Evolutionary conservation across 2,888 invertebrate genomes (phyloP).

Genomic region (Charanyca ferruginea): DNA sequence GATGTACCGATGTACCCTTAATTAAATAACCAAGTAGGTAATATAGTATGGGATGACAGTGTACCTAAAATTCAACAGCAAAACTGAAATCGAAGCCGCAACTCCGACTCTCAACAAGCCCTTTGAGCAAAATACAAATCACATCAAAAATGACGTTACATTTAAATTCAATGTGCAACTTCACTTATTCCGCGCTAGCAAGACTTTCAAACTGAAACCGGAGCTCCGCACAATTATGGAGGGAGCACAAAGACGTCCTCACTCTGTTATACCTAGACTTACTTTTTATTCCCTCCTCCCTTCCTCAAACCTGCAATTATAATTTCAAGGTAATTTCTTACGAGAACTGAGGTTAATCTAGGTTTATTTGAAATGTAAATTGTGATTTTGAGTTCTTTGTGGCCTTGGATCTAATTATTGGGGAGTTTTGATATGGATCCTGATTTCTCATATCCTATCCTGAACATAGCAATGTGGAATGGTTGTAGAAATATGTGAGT

Average conservation of each 20-base stretch:
- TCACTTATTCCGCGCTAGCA: slow-evolving; percentile 31
- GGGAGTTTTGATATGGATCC: slow-evolving; percentile 1
- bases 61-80: neutral
- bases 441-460: neutral
- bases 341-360: slow-evolving; percentile 26
- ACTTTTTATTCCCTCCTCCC: slow-evolving; percentile 40
- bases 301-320: slow-evolving; percentile 53
- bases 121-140: slow-evolving; percentile 30
- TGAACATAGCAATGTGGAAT: neutral
- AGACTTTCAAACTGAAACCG: slow-evolving; percentile 31
- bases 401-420: slow-evolving; percentile 19
- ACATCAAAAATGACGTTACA: slow-evolving; percentile 25
- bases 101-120: neutral
- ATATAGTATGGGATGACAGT: no score
- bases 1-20: no score
- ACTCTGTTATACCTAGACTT: slow-evolving; percentile 51
- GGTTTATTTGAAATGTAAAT: slow-evolving; percentile 49
- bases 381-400: slow-evolving; percentile 15
- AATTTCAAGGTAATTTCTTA: slow-evolving; percentile 60
- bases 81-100: slow-evolving; percentile 4
- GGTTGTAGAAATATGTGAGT: neutral
- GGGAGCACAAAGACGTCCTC: slow-evolving; percentile 54
- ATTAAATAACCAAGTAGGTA: no score
- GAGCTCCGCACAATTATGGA: slow-evolving; percentile 57
- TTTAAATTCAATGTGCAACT: slow-evolving; percentile 40